Evolutionary conservation across 2,797 vertebrate species (phyloP).

Genomic region (Lindbergichthys nudifrons): DNA sequence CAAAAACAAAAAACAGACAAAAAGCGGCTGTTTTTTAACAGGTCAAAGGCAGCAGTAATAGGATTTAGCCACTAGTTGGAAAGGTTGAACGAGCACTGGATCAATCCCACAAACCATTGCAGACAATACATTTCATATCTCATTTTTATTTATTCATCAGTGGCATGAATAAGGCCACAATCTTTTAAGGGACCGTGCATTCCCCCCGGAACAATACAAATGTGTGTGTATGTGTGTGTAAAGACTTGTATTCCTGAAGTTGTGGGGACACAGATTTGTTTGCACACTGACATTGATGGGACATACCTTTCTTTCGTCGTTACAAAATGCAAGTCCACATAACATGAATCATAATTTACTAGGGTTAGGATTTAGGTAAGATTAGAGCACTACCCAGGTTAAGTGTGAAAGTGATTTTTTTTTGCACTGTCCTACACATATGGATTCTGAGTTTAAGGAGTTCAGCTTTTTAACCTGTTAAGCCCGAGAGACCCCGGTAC

Average conservation of each 20-base stretch:
- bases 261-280: no score
- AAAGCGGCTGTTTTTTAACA: constrained; percentile 16
- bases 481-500: no score
- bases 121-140: constrained; percentile 29
- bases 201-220: background rate
- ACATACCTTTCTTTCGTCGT: no score
- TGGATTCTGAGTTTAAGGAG: no score
- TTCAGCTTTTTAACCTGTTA: no score
- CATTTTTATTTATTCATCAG: constrained; percentile 46
- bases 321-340: no score
- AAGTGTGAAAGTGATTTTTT: no score
- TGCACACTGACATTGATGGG: no score
- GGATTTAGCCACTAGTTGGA: constrained; percentile 1
- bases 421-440: no score
- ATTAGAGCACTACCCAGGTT: no score
- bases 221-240: constrained; percentile 2
- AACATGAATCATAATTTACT: no score
- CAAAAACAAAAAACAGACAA: constrained; percentile 45
- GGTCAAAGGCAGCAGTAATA: constrained; percentile 8
- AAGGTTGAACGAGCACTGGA: constrained; percentile 15
- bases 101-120: constrained; percentile 24
- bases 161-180: background rate
- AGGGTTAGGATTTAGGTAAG: no score
- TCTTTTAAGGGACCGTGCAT: background rate
- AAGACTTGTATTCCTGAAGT: background rate